phyloP scores from a whole-genome alignment of 2,797 vertebrate genomes.

The Sphenopsis melanotis region DNA sequence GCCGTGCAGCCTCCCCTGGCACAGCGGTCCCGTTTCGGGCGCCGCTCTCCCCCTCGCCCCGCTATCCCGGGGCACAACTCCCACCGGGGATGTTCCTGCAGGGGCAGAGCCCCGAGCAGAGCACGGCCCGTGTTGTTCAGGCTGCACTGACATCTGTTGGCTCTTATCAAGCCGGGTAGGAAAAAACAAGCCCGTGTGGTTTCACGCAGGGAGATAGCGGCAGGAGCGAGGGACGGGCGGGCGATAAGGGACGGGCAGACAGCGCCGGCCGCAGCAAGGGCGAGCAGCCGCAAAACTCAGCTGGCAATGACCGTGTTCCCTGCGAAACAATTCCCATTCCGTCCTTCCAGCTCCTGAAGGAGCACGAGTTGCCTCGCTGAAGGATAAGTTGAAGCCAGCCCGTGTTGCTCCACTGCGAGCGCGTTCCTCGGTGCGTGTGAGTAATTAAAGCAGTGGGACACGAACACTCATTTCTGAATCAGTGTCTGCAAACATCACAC shows the following conservation, averaged over 20 bases:
- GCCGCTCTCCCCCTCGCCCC: neutral
- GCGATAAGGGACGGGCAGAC: neutral
- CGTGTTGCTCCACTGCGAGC: neutral
- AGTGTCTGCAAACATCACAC: neutral
- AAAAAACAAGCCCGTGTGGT: neutral
- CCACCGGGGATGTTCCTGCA: neutral
- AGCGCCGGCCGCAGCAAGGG: neutral
- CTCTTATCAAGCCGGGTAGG: neutral
- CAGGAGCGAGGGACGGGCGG: neutral
- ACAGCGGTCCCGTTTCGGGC: neutral
- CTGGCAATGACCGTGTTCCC: neutral
- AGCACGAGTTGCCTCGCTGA: neutral
- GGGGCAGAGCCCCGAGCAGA: neutral
- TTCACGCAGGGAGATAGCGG: neutral
- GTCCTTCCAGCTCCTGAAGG: neutral
- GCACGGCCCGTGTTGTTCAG: neutral
- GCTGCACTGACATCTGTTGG: constrained; percentile 17
- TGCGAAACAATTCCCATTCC: rapidly evolving
- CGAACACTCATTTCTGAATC: constrained; percentile 39
- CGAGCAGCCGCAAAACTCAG: neutral
- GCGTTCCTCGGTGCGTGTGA: neutral
- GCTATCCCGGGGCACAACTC: neutral
- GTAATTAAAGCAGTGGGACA: neutral
- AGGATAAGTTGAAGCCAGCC: neutral
- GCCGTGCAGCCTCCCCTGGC: neutral